phyloP scores from a whole-genome alignment of 2,113 vertebrate genomes.

The Romanogobio albipinnatus region DNA sequence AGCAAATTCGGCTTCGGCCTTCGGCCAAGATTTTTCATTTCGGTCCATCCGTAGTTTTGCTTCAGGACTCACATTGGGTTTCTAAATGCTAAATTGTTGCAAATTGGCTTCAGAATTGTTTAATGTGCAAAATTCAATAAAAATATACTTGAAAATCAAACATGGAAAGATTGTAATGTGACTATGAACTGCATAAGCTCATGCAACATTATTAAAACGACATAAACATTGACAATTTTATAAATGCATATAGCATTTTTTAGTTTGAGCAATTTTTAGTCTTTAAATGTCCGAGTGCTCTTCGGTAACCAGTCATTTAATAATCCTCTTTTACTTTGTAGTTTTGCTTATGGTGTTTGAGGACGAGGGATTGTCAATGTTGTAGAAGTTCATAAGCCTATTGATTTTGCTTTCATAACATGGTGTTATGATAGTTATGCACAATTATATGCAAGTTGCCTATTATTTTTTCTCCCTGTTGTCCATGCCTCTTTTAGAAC shows the following conservation, averaged over 20 bases:
- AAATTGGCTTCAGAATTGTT: background rate
- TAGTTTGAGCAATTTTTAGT: background rate
- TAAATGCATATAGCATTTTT: background rate
- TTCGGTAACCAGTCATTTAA: background rate
- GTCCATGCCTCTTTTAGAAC: background rate
- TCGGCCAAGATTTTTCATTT: no score
- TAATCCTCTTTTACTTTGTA: background rate
- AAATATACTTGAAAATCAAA: background rate
- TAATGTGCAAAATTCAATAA: background rate
- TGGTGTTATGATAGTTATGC: background rate
- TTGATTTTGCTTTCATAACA: constrained; percentile 1
- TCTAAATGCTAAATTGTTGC: background rate
- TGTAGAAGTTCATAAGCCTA: background rate
- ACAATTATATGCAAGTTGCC: background rate
- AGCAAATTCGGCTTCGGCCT: no score
- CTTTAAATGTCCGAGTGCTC: background rate
- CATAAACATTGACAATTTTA: background rate
- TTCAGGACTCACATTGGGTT: background rate
- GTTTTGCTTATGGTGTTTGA: background rate
- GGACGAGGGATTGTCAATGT: background rate
- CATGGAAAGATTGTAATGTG: background rate
- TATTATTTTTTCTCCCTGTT: background rate
- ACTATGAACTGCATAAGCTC: background rate
- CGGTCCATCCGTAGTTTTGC: background rate
- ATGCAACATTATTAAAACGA: background rate